Evolutionary conservation across 2,797 vertebrate species (phyloP).

Genomic region (Fundulus diaphanus): DNA sequence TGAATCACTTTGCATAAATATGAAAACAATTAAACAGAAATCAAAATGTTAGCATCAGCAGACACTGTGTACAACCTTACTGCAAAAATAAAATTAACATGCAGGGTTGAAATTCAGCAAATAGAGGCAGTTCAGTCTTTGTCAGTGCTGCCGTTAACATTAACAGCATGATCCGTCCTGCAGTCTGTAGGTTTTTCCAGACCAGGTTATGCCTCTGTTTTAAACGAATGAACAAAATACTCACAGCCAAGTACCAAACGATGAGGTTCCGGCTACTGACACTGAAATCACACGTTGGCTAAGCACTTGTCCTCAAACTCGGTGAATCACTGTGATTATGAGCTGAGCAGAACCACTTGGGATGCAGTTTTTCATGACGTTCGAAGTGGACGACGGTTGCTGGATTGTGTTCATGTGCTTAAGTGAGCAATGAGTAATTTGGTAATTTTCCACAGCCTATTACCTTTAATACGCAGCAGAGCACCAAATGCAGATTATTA

Average conservation of each 20-base stretch:
- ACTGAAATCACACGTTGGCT: too few species aligned
- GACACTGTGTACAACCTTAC: background rate
- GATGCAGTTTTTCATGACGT: too few species aligned
- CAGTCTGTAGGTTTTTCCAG: background rate
- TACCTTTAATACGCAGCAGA: too few species aligned
- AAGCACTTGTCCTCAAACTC: too few species aligned
- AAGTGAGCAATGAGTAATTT: too few species aligned
- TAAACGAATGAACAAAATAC: background rate
- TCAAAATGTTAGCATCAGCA: background rate
- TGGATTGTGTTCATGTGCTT: too few species aligned
- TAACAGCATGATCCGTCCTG: background rate
- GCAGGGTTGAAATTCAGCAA: background rate
- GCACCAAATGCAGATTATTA: too few species aligned
- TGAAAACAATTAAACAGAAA: background rate
- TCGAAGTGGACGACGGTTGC: too few species aligned
- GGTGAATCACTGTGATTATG: background rate
- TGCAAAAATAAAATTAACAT: background rate
- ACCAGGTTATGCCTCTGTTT: background rate
- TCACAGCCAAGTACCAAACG: constrained; percentile 4
- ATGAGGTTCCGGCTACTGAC: background rate
- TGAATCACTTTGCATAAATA: background rate
- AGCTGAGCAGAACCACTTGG: background rate
- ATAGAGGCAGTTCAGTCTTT: background rate
- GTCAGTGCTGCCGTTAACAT: background rate
- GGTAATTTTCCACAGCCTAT: too few species aligned